phyloP scores from a whole-genome alignment of 2,797 vertebrate genomes.

The Holocentrus rufus region DNA sequence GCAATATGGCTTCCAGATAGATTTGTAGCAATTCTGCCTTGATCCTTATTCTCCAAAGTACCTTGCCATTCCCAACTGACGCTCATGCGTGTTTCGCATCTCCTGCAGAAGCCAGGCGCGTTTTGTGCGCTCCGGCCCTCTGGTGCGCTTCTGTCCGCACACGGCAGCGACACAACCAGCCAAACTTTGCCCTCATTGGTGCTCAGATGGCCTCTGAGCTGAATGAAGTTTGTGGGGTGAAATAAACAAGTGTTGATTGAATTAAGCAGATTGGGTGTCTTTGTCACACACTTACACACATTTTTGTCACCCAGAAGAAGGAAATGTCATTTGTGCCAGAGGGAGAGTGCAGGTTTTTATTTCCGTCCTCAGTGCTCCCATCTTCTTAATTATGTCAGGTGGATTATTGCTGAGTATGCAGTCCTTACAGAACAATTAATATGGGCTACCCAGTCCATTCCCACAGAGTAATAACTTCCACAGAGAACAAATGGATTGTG shows the following conservation, averaged over 20 bases:
- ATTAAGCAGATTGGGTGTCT: conserved; percentile 36
- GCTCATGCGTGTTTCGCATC: conserved; percentile 39
- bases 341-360: conserved; percentile 1
- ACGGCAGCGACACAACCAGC: conserved; percentile 23
- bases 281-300: background rate
- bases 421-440: conserved; percentile 13
- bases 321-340: conserved; percentile 29
- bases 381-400: conserved; percentile 13
- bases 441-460: background rate
- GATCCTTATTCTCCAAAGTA: conserved; percentile 45
- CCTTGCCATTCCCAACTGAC: conserved; percentile 36
- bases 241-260: conserved; percentile 53
- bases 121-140: conserved; percentile 1
- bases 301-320: background rate
- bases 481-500: background rate
- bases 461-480: conserved; percentile 3
- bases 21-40: conserved; percentile 34
- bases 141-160: conserved; percentile 7
- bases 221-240: conserved; percentile 66
- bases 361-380: background rate
- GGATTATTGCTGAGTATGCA: conserved; percentile 28
- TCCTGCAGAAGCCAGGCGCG: conserved; percentile 25
- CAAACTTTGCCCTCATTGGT: conserved; percentile 55
- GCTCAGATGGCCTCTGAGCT: conserved; percentile 48
- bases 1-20: background rate